Evolutionary conservation across 2,888 invertebrate genomes (phyloP).

Genomic region (Heliconius sara): DNA sequence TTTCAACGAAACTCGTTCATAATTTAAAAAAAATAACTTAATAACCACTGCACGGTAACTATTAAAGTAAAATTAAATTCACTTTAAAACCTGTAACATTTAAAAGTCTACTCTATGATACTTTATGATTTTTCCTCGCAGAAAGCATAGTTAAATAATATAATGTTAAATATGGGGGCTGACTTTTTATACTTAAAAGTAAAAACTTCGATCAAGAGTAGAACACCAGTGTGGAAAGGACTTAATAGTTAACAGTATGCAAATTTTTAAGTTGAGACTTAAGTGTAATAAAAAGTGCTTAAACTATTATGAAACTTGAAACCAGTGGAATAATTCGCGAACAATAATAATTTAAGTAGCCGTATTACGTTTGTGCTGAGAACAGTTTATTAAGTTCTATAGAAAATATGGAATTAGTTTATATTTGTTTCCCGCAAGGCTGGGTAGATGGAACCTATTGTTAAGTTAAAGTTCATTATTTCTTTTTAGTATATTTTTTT

Average conservation of each 20-base stretch:
- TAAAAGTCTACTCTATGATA: not conserved
- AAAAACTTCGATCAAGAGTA: conserved; percentile 15
- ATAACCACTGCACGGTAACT: not conserved
- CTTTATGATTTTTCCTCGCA: not conserved
- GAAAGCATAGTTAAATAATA: not conserved
- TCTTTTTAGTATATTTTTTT: too few relatives aligned
- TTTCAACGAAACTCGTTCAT: too few relatives aligned
- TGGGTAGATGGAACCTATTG: too few relatives aligned
- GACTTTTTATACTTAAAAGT: not conserved
- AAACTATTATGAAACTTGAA: conserved; percentile 41
- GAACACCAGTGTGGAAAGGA: conserved; percentile 27
- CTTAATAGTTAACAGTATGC: conserved; percentile 37
- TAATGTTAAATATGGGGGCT: not conserved
- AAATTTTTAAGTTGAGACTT: conserved; percentile 41
- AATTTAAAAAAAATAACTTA: too few relatives aligned
- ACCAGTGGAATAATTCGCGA: conserved; percentile 19
- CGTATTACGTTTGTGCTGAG: not conserved
- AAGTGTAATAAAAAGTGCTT: conserved; percentile 41
- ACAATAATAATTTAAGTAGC: conserved; percentile 20
- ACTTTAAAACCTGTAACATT: not conserved
- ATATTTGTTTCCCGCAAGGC: too few relatives aligned
- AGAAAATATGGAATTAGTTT: too few relatives aligned
- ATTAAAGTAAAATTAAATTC: not conserved
- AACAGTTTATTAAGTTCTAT: not conserved
- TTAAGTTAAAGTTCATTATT: too few relatives aligned